phyloP scores from a whole-genome alignment of 2,113 vertebrate genomes.

The Polypterus senegalus region DNA sequence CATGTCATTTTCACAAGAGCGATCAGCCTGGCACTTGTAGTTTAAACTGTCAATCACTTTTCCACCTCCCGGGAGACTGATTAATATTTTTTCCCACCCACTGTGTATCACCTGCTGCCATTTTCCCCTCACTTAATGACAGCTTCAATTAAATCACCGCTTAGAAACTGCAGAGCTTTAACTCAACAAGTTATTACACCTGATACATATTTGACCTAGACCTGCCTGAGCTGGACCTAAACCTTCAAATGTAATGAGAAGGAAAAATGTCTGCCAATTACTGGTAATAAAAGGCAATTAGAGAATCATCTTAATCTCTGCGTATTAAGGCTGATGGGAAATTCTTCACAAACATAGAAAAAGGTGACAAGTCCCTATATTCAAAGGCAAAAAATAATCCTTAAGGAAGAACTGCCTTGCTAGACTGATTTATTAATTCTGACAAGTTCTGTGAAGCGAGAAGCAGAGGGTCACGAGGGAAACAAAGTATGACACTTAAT shows the following conservation, averaged over 20 bases:
- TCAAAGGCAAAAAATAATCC: slow-evolving; percentile 18
- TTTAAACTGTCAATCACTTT: slow-evolving; percentile 16
- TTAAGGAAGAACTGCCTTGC: slow-evolving; percentile 2
- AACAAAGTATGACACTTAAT: background rate
- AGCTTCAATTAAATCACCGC: slow-evolving; percentile 1
- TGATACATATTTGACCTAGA: slow-evolving; percentile 13
- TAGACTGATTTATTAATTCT: slow-evolving; percentile 8
- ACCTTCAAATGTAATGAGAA: slow-evolving; percentile 19
- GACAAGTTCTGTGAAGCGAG: slow-evolving; percentile 3
- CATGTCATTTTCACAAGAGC: background rate
- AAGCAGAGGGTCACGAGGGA: background rate
- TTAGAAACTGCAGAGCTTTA: slow-evolving; percentile 12
- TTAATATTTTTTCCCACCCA: slow-evolving; percentile 15
- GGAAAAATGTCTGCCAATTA: slow-evolving; percentile 15
- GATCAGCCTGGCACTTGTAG: slow-evolving; percentile 4
- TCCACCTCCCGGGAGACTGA: slow-evolving; percentile 9
- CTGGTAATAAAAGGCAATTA: slow-evolving; percentile 16
- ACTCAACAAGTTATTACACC: slow-evolving; percentile 19
- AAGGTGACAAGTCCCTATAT: slow-evolving; percentile 18
- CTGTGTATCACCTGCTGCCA: slow-evolving; percentile 8
- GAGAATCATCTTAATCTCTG: slow-evolving; percentile 22
- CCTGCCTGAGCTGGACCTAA: slow-evolving; percentile 3
- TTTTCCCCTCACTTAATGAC: slow-evolving; percentile 8
- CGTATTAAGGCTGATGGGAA: slow-evolving; percentile 26
- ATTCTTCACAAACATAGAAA: slow-evolving; percentile 26